Evolutionary conservation across 1,140 invertebrate genomes (phyloP).

Genomic region (Macrosteles quadrilineatus): DNA sequence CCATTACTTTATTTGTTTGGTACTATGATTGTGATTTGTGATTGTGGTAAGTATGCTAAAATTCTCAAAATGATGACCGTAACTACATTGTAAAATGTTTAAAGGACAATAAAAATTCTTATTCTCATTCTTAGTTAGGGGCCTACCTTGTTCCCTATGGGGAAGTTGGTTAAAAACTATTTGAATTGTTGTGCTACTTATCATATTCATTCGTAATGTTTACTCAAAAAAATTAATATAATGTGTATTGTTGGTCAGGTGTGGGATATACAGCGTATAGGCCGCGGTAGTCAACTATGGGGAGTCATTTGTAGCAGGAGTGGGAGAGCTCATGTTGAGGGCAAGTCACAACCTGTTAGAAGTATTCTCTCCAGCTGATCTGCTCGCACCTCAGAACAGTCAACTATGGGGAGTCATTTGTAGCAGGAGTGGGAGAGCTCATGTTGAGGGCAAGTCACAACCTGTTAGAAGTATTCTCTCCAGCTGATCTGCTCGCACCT

Average conservation of each 20-base stretch:
- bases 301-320: background rate
- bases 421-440: background rate
- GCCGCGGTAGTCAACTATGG: background rate
- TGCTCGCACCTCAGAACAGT: background rate
- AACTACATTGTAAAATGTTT: too few species aligned
- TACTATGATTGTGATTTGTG: too few species aligned
- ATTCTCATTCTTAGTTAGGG: too few species aligned
- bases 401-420: background rate
- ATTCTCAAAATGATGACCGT: too few species aligned
- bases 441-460: slow-evolving; percentile 3
- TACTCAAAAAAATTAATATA: too few species aligned
- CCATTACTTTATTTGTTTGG: too few species aligned
- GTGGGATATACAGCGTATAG: background rate
- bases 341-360: slow-evolving; percentile 1
- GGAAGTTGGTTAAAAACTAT: too few species aligned
- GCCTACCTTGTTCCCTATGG: too few species aligned
- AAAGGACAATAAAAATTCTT: too few species aligned
- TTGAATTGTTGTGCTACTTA: too few species aligned
- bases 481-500: background rate
- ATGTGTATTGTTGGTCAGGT: background rate
- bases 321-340: background rate
- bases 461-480: background rate
- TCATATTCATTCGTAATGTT: too few species aligned
- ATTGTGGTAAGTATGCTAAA: too few species aligned
- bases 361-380: background rate